Base-by-base conservation (phyloP, 2,888 invertebrate species). In the Catocala fraxini region DNA sequence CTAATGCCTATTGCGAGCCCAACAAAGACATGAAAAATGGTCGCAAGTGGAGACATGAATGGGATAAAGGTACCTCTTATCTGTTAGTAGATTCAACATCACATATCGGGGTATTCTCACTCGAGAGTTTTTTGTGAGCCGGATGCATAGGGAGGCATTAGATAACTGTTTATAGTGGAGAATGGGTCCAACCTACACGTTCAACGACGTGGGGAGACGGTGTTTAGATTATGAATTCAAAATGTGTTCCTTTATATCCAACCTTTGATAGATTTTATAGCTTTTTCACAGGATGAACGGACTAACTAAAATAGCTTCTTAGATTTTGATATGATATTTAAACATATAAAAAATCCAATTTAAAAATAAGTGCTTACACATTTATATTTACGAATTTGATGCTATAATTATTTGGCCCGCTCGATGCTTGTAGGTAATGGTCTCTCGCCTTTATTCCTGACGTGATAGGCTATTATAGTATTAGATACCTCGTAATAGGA, bases 21-120 rank as follows among this genome's bases (percentile, higher is more conserved):
- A 89, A 92, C 92, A 91, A 93, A 91, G 91, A 83, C 89, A 86
- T 92, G 92, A 92, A 91, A 92, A 93, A 93, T 92, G 91, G 90
- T 87, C 83, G 85, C 82, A 81, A 85, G 86, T 68, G 56, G 59
- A 86, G 84, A 84, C 89, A 84, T 89, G 88, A 91, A 92, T 88
- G 82, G 90, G 89, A 92, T 91, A 84, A 89, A 90, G 87, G 90
- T 88, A 86, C 82, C 81, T 84, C 87, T 91, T 91, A 91, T 91
- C 91, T 91, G 85, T 82, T 82, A 76, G 81, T 80, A 83, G 84
- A 86, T 88, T 87, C 86, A 82, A 85, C 87, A 84, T 83, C 82
- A 81, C 79, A 78, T 81, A 81, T 79, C 68, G 59, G 78, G 77
- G 79, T 73, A 82, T 85, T 85, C 80, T 79, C 77, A 82, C 83